phyloP scores from a whole-genome alignment of 2,888 invertebrate species.

The Drosophila prostipennis region DNA sequence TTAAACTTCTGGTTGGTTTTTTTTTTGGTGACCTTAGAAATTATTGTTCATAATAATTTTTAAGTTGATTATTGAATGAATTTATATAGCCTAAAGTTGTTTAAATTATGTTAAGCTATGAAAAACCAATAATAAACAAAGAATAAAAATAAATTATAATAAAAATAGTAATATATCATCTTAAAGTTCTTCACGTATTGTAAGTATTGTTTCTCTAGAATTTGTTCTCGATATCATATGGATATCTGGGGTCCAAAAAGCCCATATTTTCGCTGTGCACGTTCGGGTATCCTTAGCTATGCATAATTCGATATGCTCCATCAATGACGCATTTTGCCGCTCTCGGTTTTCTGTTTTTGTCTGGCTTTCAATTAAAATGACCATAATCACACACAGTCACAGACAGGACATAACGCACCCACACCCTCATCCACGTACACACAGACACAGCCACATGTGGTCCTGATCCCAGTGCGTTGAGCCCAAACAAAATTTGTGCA shows the following conservation, averaged over 20 bases:
- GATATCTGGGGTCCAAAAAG: not conserved
- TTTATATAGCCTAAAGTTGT: too few relatives aligned
- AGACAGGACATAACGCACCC: conserved; percentile 8
- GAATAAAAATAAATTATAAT: too few relatives aligned
- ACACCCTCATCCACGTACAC: not conserved
- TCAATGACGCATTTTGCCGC: conserved; percentile 56
- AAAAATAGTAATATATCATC: too few relatives aligned
- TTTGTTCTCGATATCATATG: not conserved
- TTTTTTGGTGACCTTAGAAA: too few relatives aligned
- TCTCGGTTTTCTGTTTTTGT: conserved; percentile 41
- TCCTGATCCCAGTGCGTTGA: conserved; percentile 21
- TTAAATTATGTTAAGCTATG: too few relatives aligned
- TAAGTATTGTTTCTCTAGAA: not conserved
- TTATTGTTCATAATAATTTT: too few relatives aligned
- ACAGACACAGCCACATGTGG: conserved; percentile 4
- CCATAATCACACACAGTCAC: conserved; percentile 48
- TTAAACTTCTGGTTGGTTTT: too few relatives aligned
- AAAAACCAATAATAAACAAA: too few relatives aligned
- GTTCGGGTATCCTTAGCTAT: conserved; percentile 36
- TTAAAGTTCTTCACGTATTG: not conserved
- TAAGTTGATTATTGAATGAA: too few relatives aligned
- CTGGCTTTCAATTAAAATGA: conserved; percentile 75
- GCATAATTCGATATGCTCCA: conserved; percentile 75
- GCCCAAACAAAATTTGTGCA: conserved; percentile 69
- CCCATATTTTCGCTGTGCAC: conserved; percentile 16